Percentiles rank a stretch among this genome's conserved stretches.
Evolutionary conservation across 2,113 vertebrate genomes (phyloP).

Genomic region (Cyphomyrus discorhynchus): DNA sequence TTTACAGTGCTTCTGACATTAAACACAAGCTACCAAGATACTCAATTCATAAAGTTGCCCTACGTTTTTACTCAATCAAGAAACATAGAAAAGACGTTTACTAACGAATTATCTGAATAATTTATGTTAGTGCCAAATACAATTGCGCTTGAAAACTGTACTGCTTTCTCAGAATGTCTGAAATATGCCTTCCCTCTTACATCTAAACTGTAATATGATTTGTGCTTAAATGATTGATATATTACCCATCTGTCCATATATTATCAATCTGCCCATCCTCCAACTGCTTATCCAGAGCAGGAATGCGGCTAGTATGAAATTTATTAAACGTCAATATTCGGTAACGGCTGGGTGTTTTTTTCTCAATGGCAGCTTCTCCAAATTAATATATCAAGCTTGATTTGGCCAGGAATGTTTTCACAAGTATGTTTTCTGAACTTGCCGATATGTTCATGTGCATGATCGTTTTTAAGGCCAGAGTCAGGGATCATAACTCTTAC

Average conservation of each 20-base stretch:
- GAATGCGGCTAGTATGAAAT: background rate
- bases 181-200: conserved; percentile 13
- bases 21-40: conserved; percentile 12
- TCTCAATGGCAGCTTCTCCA: conserved; percentile 14
- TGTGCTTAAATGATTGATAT: conserved; percentile 14
- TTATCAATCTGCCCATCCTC: background rate
- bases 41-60: conserved; percentile 9
- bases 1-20: conserved; percentile 22
- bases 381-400: conserved; percentile 15
- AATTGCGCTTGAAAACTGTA: background rate
- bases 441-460: conserved; percentile 34
- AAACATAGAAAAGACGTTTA: background rate
- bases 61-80: background rate
- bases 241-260: background rate
- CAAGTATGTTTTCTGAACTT: conserved; percentile 10
- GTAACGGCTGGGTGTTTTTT: conserved; percentile 12
- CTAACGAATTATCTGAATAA: conserved; percentile 6
- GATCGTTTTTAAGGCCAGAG: conserved; percentile 32
- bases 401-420: conserved; percentile 8
- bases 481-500: conserved; percentile 24
- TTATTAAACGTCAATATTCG: conserved; percentile 4
- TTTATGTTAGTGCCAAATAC: conserved; percentile 21
- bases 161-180: conserved; percentile 9
- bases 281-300: background rate
- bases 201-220: background rate